Evolutionary conservation across 2,797 vertebrate species (phyloP).

Genomic region (Poeciliopsis infans): DNA sequence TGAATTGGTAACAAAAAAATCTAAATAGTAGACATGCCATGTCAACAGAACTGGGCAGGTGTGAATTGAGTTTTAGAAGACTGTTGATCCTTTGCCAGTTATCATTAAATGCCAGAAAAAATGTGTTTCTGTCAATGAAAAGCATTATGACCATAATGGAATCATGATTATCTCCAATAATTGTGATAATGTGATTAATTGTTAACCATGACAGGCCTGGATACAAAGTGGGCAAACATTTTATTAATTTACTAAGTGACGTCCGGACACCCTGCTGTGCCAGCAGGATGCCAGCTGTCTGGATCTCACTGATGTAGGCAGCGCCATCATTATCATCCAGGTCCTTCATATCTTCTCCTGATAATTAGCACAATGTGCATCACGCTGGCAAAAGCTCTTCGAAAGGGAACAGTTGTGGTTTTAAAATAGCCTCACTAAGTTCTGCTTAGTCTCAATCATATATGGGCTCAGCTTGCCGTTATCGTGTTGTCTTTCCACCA

Average conservation of each 20-base stretch:
- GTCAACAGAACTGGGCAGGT: neutral
- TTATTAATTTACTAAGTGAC: slow-evolving; percentile 63
- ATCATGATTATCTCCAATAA: slow-evolving; percentile 7
- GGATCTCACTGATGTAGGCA: slow-evolving; percentile 56
- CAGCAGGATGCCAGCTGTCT: slow-evolving; percentile 65
- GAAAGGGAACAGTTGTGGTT: slow-evolving; percentile 44
- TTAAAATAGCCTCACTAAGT: slow-evolving; percentile 56
- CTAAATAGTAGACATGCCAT: neutral
- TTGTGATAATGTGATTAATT: slow-evolving; percentile 10
- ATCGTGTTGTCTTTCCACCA: slow-evolving; percentile 57
- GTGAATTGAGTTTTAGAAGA: neutral
- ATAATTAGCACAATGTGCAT: slow-evolving; percentile 54
- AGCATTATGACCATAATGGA: slow-evolving; percentile 7
- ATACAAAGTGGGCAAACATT: slow-evolving; percentile 38
- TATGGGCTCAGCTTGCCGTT: slow-evolving; percentile 38
- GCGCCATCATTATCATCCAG: slow-evolving; percentile 63
- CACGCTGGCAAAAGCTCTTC: slow-evolving; percentile 33
- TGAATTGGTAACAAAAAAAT: neutral
- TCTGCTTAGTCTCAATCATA: slow-evolving; percentile 46
- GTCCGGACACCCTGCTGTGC: slow-evolving; percentile 57
- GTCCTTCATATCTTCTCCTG: slow-evolving; percentile 42
- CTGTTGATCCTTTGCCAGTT: neutral
- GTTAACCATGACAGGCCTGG: neutral
- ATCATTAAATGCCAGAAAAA: neutral
- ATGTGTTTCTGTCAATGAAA: neutral